Evolutionary conservation across 2,797 vertebrate genomes (phyloP).

Genomic region (Aeoliscus strigatus): DNA sequence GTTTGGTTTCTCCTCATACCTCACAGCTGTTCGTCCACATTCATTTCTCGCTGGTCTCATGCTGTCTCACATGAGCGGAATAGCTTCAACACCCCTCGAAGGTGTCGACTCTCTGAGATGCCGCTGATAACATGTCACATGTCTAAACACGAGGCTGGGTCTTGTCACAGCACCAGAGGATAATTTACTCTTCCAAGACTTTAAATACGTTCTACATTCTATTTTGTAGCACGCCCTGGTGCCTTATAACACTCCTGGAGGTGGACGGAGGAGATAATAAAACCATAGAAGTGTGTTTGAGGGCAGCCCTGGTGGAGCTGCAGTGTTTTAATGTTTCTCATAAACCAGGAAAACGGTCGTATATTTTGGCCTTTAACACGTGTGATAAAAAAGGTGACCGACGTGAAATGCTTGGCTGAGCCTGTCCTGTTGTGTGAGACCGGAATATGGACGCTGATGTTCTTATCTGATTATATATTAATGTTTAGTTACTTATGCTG

Average conservation of each 20-base stretch:
- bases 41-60: conserved; percentile 6
- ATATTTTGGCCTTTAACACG: conserved; percentile 1
- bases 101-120: conserved; percentile 1
- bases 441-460: no score
- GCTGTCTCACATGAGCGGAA: conserved; percentile 11
- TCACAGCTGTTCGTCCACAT: no score
- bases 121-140: conserved; percentile 12
- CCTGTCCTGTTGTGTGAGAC: no score
- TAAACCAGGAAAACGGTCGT: background rate
- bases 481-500: conserved; percentile 4
- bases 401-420: conserved; percentile 15
- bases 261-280: conserved; percentile 6
- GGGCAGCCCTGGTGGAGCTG: background rate
- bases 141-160: background rate
- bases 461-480: background rate
- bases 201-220: conserved; percentile 4
- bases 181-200: conserved; percentile 2
- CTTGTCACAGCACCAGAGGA: background rate
- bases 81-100: conserved; percentile 6
- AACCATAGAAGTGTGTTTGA: conserved; percentile 5
- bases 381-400: background rate
- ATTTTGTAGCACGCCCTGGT: background rate
- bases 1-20: no score
- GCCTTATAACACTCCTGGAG: background rate
- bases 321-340: conserved; percentile 14